Evolutionary conservation across 2,113 vertebrate species (phyloP), one percentile per base, ranked within the genome.

Genomic region (Dendropsophus ebraccatus): DNA sequence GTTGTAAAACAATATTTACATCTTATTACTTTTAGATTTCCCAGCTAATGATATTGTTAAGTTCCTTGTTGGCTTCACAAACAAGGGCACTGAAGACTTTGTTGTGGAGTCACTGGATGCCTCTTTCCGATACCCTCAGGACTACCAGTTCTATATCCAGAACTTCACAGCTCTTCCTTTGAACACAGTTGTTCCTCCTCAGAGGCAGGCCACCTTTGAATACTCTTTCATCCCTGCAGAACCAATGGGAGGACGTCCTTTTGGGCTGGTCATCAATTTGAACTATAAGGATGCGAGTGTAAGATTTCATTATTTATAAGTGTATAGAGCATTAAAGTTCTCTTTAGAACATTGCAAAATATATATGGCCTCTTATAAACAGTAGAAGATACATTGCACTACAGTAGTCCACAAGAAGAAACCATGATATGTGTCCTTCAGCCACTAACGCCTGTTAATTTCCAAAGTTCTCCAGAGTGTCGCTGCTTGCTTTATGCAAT

Each of bases 71-170:
- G 98, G 98, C 83, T 99, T 99, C 91, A 97, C 95, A 85, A 99
- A 99, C 89, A 99, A 99, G 89, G 98, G 98, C 49, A 0, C 92
- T 21, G 98, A 99, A 83, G 96, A 97, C 89, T 99, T 99, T 87
- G 88, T 98, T 0, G 92, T 99, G 0, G 98, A 99, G 80, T 99
- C 97, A 67, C 93, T 99, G 0, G 98, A 99, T 69, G 98, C 98
- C 17, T 99, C 98, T 0, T 99, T 99, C 93, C 96, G 98, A 52
- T 99, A 99, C 83, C 98, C 98, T 30, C 98, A 99, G 89, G 98
- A 99, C 91, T 99, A 97, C 86, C 98, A 99, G 93, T 99, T 99
- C 90, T 99, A 97, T 83, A 99, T 99, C 91, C 98, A 99, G 95
- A 99, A 99, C 92, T 99, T 99, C 95, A 99, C 98, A 0, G 98